These are phyloP conservation scores for Manis pentadactyla DNA, from an alignment of 2,797 vertebrate genomes.

Conservation along the genomic window DNA sequence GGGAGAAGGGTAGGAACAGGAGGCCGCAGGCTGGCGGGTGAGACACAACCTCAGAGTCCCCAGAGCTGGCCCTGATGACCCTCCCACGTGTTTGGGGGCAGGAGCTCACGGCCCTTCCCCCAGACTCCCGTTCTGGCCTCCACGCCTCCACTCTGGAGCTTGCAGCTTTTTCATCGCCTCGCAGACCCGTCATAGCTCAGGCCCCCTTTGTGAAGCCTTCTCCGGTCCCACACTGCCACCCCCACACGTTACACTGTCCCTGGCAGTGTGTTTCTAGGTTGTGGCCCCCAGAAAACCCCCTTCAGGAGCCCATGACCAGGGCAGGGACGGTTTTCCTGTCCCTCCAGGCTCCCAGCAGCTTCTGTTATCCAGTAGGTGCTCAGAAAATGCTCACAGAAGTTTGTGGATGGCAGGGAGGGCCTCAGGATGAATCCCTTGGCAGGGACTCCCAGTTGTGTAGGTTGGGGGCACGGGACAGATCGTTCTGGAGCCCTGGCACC, in stretches of 20 bases:
- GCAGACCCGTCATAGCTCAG: neutral
- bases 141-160: no score
- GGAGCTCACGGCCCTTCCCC: fast-evolving
- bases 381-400: neutral
- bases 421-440: neutral
- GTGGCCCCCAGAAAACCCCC: neutral
- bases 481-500: no score
- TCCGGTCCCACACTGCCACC: neutral
- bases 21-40: fast-evolving
- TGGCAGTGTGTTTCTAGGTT: fast-evolving
- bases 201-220: neutral
- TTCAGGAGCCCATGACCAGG: fast-evolving
- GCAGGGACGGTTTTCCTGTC: no score
- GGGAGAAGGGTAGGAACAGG: neutral
- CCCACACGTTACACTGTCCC: neutral
- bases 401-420: fast-evolving
- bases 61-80: fast-evolving
- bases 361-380: neutral
- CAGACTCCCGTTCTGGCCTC: fast-evolving
- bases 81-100: fast-evolving
- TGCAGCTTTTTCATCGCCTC: fast-evolving
- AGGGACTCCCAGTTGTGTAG: no score
- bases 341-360: neutral
- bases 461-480: no score
- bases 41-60: neutral